phyloP scores from a whole-genome alignment of 2,888 invertebrate species.

The Cantharis nigra region DNA sequence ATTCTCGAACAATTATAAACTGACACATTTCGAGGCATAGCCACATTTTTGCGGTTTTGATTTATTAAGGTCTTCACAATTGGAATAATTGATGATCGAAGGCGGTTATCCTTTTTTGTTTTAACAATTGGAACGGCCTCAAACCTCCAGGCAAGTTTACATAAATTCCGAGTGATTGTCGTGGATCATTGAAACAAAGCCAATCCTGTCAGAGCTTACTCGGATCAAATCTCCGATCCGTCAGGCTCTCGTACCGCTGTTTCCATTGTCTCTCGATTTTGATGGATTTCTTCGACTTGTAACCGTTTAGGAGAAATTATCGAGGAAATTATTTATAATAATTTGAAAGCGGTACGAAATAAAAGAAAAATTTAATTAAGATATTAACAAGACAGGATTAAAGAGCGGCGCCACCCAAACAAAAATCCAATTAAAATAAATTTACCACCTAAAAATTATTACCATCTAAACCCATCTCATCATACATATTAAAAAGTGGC shows the following conservation, averaged over 20 bases:
- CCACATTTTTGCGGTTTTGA: constrained; percentile 6
- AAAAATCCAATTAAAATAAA: constrained; percentile 46
- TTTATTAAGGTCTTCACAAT: constrained; percentile 6
- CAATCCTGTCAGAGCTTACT: constrained; percentile 50
- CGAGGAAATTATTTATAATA: constrained; percentile 4
- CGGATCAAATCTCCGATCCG: constrained; percentile 50
- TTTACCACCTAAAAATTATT: constrained; percentile 44
- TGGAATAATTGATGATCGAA: neutral
- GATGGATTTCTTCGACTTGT: constrained; percentile 48
- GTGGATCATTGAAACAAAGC: constrained; percentile 52
- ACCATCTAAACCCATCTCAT: constrained; percentile 23
- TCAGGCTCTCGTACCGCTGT: constrained; percentile 46
- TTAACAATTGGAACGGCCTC: neutral
- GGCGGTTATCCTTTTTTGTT: neutral
- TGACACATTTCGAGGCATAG: constrained; percentile 15
- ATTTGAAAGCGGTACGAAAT: constrained; percentile 18
- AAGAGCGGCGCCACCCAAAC: constrained; percentile 39
- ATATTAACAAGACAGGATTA: constrained; percentile 46
- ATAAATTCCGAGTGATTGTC: constrained; percentile 51
- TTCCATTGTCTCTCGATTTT: constrained; percentile 52
- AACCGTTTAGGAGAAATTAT: constrained; percentile 18
- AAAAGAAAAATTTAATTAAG: constrained; percentile 42
- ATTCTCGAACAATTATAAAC: constrained; percentile 18
- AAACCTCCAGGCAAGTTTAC: constrained; percentile 24
- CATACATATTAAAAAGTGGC: constrained; percentile 20